These are phyloP conservation scores for Tapirus indicus DNA, from an alignment of 2,797 vertebrate genomes.

Conservation along the genomic window DNA sequence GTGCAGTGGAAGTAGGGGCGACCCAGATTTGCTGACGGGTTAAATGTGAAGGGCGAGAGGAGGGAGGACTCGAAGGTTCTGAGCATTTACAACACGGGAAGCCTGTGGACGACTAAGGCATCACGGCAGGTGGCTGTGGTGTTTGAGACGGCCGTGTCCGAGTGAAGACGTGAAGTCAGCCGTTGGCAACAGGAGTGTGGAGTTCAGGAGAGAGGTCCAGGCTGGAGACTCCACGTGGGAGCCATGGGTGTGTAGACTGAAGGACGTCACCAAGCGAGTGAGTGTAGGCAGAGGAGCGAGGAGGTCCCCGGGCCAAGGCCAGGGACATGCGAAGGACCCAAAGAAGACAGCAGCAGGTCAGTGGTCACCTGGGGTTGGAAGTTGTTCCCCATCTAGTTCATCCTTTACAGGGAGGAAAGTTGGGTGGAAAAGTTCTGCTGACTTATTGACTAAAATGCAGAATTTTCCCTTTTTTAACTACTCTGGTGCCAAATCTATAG, in stretches of 20 bases:
- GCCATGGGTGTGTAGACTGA: accelerated
- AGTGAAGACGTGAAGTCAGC: accelerated
- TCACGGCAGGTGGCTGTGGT: accelerated
- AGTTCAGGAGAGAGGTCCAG: not conserved
- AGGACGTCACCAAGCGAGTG: too few relatives aligned
- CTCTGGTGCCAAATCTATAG: not conserved
- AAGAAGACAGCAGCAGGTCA: too few relatives aligned
- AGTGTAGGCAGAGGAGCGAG: not conserved
- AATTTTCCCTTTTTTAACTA: not conserved
- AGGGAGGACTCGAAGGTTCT: not conserved
- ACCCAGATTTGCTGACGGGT: too few relatives aligned
- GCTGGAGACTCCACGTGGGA: not conserved
- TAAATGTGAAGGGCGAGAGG: not conserved
- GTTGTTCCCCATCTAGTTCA: not conserved
- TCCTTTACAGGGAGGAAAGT: not conserved
- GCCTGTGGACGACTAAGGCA: accelerated
- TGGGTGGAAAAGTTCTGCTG: not conserved
- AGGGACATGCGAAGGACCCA: not conserved
- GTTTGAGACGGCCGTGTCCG: accelerated
- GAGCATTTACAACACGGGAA: accelerated
- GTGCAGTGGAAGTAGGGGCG: accelerated
- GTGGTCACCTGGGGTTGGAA: not conserved
- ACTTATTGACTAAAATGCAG: not conserved
- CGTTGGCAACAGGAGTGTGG: not conserved
- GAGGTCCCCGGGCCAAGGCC: not conserved